Evolutionary conservation across 1,140 invertebrate genomes (phyloP), one percentile per base, ranked within the genome.

Genomic region (Orchesella cincta): DNA sequence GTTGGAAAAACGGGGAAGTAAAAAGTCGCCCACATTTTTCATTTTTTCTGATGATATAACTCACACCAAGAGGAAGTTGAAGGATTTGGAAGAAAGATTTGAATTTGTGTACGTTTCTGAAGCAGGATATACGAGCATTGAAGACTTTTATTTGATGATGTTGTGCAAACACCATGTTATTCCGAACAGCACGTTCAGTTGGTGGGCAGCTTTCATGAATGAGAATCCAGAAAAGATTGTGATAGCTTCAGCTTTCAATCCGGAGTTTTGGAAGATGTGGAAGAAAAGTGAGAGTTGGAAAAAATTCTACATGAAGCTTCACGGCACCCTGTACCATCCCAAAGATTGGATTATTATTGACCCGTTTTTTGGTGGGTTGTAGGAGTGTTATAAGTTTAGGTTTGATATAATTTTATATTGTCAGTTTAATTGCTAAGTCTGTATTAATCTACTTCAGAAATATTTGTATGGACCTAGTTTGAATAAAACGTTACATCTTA

Each of bases 61-160:
- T 35, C 26, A 70, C 46, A 29, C 33, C 8, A 39, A 62, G 51
- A 26, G 12, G 1, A 72, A 75, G 29, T 23, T 78, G 2, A 2
- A 18, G 2, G 23, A 46, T 39, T 20, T 73, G 3, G 8, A 1
- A 3, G 20, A 36, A 1, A 23, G 18, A 12, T 73, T 51, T 29
- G 33, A 75, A 2, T 36, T 31, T 0, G 26, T 34, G 14, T 29
- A 34, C 1, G 14, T 67, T 0, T 75, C 77, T 36, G 28, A 26
- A 1, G 2, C 1, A 18, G 31, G 28, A 12, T 39, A 34, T 3
- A 3, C 20, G 8, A 54, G 29, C 23, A 8, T 78, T 18, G 18
- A 75, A 51, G 77, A 78, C 39, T 78, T 78, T 72, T 70, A 74
- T n/a, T 35, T 78, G 23, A 78, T 78, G 77, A 75, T 62, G 18